Evolutionary conservation across 2,888 invertebrate genomes (phyloP).

Genomic region (Blera fallax): DNA sequence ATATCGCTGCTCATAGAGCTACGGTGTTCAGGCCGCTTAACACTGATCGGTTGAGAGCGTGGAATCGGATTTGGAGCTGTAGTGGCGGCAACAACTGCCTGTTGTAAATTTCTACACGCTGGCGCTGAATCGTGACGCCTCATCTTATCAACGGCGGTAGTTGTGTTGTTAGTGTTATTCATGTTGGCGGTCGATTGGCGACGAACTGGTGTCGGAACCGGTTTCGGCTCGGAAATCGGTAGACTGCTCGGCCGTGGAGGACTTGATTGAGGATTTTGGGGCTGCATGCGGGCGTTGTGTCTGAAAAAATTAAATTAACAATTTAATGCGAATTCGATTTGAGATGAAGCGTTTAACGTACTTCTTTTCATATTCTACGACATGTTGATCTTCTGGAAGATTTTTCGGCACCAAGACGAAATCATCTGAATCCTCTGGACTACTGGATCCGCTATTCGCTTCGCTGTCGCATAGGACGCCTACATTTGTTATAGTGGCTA

Average conservation of each 20-base stretch:
- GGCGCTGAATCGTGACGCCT: conserved; percentile 73
- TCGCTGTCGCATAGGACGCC: conserved; percentile 83
- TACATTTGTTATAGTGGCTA: conserved; percentile 84
- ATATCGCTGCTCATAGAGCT: conserved; percentile 89
- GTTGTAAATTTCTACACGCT: conserved; percentile 71
- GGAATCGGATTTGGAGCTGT: conserved; percentile 84
- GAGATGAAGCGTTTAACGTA: conserved; percentile 60
- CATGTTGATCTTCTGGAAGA: conserved; percentile 84
- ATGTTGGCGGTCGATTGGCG: conserved; percentile 76
- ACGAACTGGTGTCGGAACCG: conserved; percentile 85
- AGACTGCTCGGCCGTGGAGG: conserved; percentile 87
- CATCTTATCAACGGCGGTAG: conserved; percentile 71
- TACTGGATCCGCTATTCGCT: conserved; percentile 83
- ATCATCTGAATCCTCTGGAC: conserved; percentile 89
- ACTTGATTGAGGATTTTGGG: conserved; percentile 81
- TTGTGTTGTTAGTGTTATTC: conserved; percentile 54
- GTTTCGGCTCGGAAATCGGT: conserved; percentile 89
- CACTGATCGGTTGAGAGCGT: conserved; percentile 92
- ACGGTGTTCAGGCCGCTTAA: conserved; percentile 89
- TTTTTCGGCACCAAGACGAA: conserved; percentile 91
- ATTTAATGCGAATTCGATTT: not conserved
- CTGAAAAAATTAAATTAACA: conserved; percentile 63
- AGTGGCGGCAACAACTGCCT: conserved; percentile 42
- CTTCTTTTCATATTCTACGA: conserved; percentile 79
- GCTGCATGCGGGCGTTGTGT: conserved; percentile 74